Evolutionary conservation across 2,797 vertebrate genomes (phyloP).

Genomic region (Coracias cyanogaster): DNA sequence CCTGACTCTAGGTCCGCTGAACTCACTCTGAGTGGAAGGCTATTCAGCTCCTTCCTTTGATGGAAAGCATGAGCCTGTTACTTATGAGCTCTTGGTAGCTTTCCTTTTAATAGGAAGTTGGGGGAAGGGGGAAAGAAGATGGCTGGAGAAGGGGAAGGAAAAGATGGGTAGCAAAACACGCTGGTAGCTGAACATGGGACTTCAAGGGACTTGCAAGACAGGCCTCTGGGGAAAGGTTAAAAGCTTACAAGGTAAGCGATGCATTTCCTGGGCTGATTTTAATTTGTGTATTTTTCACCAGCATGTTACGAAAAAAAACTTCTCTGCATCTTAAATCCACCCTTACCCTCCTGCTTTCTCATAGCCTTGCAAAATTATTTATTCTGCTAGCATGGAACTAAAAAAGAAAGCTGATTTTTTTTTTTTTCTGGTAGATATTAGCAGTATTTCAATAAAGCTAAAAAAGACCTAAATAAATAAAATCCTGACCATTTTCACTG

Average conservation of each 20-base stretch:
- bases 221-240: not conserved
- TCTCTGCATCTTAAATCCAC: not conserved
- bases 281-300: not conserved
- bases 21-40: not conserved
- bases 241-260: not conserved
- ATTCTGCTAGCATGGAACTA: not conserved
- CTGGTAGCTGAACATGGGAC: not conserved
- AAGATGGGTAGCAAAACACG: not conserved
- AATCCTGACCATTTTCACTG: not conserved
- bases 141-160: not conserved
- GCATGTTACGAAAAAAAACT: not conserved
- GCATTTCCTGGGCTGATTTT: not conserved
- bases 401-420: not conserved
- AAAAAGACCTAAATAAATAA: not conserved
- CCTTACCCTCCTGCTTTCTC: not conserved
- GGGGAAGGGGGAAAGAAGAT: not conserved
- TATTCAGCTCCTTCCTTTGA: conserved; percentile 46
- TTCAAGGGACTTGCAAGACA: not conserved
- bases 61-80: not conserved
- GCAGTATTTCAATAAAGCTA: not conserved
- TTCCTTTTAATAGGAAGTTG: conserved; percentile 9
- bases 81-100: not conserved
- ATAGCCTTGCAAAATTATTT: not conserved
- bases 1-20: conserved; percentile 29
- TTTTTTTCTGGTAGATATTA: not conserved